phyloP scores from a whole-genome alignment of 2,888 invertebrate species.

The Aphrophora alni region DNA sequence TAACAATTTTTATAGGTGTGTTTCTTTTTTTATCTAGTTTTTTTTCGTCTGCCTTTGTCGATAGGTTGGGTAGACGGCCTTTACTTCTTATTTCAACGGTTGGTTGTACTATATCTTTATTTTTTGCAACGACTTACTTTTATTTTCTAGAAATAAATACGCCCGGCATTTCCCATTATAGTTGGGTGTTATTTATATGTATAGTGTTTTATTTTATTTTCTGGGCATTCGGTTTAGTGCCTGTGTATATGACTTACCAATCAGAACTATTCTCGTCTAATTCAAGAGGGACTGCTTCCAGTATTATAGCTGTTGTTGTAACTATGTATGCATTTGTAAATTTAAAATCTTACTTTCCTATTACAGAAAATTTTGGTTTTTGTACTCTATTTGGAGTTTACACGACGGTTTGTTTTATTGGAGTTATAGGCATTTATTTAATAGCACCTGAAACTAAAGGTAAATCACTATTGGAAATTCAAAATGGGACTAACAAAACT shows the following conservation, averaged over 20 bases:
- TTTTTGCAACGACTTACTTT: slow-evolving; percentile 32
- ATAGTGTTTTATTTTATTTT: slow-evolving; percentile 65
- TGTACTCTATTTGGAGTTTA: slow-evolving; percentile 44
- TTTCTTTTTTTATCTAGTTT: slow-evolving; percentile 20
- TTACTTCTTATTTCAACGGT: slow-evolving; percentile 38
- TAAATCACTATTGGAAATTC: slow-evolving; percentile 70
- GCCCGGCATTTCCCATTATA: not conserved
- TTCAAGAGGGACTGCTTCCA: slow-evolving; percentile 66
- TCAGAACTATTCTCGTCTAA: slow-evolving; percentile 69
- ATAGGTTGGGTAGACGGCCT: slow-evolving; percentile 27
- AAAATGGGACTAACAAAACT: not conserved
- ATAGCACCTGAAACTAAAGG: slow-evolving; percentile 70
- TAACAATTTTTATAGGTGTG: slow-evolving; percentile 39
- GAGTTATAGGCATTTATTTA: slow-evolving; percentile 41
- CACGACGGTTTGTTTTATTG: slow-evolving; percentile 39
- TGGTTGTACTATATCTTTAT: slow-evolving; percentile 39
- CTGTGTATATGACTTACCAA: slow-evolving; percentile 64
- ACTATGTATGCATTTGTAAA: slow-evolving; percentile 64
- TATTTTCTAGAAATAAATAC: slow-evolving; percentile 36
- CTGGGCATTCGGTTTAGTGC: slow-evolving; percentile 66
- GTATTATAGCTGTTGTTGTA: slow-evolving; percentile 63
- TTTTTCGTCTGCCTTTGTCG: slow-evolving; percentile 22
- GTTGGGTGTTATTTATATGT: slow-evolving; percentile 58
- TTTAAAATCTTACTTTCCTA: slow-evolving; percentile 61
- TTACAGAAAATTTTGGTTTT: slow-evolving; percentile 43